These are phyloP conservation scores for Melinaea menophilus DNA, from an alignment of 2,888 invertebrate species.

Conservation along the genomic window DNA sequence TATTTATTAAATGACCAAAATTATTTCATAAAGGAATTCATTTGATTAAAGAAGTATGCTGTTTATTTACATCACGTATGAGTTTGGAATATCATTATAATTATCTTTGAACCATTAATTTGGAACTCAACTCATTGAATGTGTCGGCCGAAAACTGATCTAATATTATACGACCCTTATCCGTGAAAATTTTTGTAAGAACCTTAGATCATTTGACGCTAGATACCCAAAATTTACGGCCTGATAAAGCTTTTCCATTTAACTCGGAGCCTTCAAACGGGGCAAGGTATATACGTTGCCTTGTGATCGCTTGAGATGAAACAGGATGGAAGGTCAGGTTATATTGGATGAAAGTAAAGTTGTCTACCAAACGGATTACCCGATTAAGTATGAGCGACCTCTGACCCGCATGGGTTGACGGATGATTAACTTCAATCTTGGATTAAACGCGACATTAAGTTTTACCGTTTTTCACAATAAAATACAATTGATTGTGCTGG, in stretches of 20 bases:
- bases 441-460: conserved; percentile 26
- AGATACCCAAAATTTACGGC: conserved; percentile 71
- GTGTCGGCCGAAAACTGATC: conserved; percentile 28
- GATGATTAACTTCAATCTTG: conserved; percentile 55
- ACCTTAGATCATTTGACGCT: conserved; percentile 61
- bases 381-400: conserved; percentile 69
- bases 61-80: too few relatives aligned
- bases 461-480: conserved; percentile 12
- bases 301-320: conserved; percentile 24
- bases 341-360: conserved; percentile 55
- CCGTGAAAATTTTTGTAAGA: conserved; percentile 54
- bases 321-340: conserved; percentile 43
- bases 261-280: conserved; percentile 49
- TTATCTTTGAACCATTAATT: conserved; percentile 17
- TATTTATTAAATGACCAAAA: too few relatives aligned
- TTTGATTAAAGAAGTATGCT: too few relatives aligned
- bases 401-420: conserved; percentile 63
- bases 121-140: conserved; percentile 22
- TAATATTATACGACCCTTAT: conserved; percentile 42
- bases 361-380: conserved; percentile 71
- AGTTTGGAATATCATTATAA: too few relatives aligned
- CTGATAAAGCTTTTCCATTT: conserved; percentile 65
- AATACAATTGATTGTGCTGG: too few relatives aligned
- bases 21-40: too few relatives aligned
- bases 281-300: conserved; percentile 36